A percentile compares a stretch with the other conserved stretches of the same genome.
Evolutionary conservation across 2,888 invertebrate genomes (phyloP).

Genomic region (Tipula vernalis): DNA sequence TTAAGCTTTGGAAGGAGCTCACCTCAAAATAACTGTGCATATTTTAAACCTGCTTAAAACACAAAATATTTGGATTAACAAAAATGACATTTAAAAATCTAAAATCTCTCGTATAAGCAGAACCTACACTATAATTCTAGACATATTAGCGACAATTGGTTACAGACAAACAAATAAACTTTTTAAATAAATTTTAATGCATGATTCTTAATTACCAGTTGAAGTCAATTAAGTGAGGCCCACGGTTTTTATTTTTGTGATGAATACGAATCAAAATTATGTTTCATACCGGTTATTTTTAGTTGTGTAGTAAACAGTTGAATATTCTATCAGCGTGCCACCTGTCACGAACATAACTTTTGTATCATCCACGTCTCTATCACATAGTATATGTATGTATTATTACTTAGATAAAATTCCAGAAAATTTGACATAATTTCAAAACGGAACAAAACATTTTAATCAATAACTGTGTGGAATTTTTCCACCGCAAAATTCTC

Average conservation of each 20-base stretch:
- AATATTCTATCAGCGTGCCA: not conserved
- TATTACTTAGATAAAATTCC: not conserved
- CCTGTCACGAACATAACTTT: not conserved
- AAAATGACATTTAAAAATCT: no score
- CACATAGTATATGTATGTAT: not conserved
- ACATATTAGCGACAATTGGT: not conserved
- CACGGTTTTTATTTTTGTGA: not conserved
- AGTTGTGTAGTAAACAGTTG: not conserved
- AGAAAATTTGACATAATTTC: not conserved
- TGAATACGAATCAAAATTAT: not conserved
- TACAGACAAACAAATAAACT: not conserved
- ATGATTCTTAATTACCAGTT: not conserved
- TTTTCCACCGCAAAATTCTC: not conserved
- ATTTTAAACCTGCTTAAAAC: no score
- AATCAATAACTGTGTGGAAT: not conserved
- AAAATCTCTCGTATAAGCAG: no score
- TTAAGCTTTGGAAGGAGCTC: no score
- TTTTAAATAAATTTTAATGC: not conserved
- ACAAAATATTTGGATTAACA: no score
- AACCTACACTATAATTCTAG: not conserved
- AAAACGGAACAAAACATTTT: not conserved
- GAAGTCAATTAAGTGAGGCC: not conserved
- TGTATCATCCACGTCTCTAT: not conserved
- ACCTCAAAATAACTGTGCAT: no score
- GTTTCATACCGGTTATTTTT: not conserved